Evolutionary conservation across 2,888 invertebrate genomes (phyloP).

Genomic region (Blastobasis lacticolella): DNA sequence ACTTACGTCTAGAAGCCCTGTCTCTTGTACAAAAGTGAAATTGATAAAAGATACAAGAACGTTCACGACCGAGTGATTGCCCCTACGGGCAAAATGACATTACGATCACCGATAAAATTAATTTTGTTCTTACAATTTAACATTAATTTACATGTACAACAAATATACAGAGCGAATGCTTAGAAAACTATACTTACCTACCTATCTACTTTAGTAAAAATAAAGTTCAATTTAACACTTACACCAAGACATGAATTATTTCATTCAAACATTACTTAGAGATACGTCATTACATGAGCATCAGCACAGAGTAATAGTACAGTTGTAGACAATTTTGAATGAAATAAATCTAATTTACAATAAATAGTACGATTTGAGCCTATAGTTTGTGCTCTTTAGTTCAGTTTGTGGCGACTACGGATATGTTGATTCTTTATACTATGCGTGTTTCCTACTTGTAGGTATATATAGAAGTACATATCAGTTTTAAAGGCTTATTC

Average conservation of each 20-base stretch:
- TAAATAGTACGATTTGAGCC: slow-evolving; percentile 53
- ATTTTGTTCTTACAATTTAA: slow-evolving; percentile 10
- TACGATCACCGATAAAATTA: slow-evolving; percentile 1
- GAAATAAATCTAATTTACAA: slow-evolving; percentile 40
- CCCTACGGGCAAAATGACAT: not conserved
- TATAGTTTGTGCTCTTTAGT: slow-evolving; percentile 54
- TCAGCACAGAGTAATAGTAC: slow-evolving; percentile 7
- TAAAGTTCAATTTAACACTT: slow-evolving; percentile 39
- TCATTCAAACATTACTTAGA: slow-evolving; percentile 24
- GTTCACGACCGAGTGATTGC: not conserved
- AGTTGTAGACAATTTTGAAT: slow-evolving; percentile 24
- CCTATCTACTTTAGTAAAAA: slow-evolving; percentile 23
- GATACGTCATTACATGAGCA: slow-evolving; percentile 35
- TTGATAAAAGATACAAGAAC: slow-evolving; percentile 4
- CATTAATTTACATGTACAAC: slow-evolving; percentile 39
- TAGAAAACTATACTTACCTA: slow-evolving; percentile 28
- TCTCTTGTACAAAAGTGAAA: slow-evolving; percentile 23
- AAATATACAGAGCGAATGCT: slow-evolving; percentile 37
- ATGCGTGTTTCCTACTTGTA: slow-evolving; percentile 20
- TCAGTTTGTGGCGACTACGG: slow-evolving; percentile 49
- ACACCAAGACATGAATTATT: slow-evolving; percentile 35
- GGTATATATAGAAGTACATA: not conserved
- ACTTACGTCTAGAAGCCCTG: slow-evolving; percentile 34
- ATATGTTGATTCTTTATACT: slow-evolving; percentile 67
- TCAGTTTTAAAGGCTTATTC: no score